Evolutionary conservation across 2,113 vertebrate species (phyloP).

Genomic region (Albula goreensis): DNA sequence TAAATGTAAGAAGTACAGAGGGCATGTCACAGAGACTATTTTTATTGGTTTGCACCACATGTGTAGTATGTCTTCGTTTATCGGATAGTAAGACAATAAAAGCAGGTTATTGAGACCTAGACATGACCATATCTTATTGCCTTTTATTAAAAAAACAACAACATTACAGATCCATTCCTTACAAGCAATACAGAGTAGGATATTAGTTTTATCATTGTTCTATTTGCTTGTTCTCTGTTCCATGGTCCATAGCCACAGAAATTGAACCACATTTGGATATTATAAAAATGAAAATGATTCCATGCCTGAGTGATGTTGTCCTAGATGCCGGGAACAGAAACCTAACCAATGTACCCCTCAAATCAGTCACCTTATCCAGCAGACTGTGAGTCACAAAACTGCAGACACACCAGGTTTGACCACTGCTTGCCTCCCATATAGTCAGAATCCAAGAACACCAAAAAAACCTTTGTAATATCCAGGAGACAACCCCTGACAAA

Average conservation of each 20-base stretch:
- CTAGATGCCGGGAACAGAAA: too few species aligned
- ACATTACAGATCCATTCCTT: not conserved
- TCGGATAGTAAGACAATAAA: not conserved
- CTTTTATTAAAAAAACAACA: not conserved
- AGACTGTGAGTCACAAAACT: not conserved
- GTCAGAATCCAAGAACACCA: not conserved
- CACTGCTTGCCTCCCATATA: not conserved
- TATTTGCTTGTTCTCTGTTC: not conserved
- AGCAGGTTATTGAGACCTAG: conserved; percentile 4
- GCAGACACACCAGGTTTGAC: not conserved
- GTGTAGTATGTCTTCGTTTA: not conserved
- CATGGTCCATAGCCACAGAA: not conserved
- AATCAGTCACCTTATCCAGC: too few species aligned
- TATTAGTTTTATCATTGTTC: not conserved
- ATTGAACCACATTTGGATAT: not conserved
- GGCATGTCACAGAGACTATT: not conserved
- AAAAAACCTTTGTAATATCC: not conserved
- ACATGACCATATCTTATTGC: not conserved
- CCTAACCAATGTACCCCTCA: too few species aligned
- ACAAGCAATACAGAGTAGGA: not conserved
- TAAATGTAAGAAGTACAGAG: not conserved
- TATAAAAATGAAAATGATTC: too few species aligned
- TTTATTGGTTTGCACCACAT: not conserved
- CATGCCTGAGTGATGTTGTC: too few species aligned
- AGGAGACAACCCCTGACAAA: not conserved